Evolutionary conservation across 2,797 vertebrate genomes (phyloP), one percentile per base, ranked within the genome.

Genomic region (Dallia pectoralis): DNA sequence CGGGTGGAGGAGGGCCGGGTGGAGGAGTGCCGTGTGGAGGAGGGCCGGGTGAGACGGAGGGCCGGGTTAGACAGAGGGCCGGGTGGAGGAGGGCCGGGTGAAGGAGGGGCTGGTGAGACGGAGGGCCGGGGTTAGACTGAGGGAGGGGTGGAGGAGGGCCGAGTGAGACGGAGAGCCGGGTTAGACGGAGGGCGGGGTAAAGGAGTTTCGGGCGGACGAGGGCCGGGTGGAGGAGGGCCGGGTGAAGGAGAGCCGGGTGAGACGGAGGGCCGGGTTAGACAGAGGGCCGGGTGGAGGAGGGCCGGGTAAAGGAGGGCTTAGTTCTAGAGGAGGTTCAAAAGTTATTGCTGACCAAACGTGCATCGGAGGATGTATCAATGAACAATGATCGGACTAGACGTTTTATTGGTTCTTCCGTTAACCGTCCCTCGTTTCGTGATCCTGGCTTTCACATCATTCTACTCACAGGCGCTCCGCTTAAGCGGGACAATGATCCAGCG

Each of bases 111-210:
- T n/a, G n/a, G n/a, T n/a, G n/a, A n/a, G n/a, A 1, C 1, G 1
- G 36, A 40, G 9, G 36, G 36, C 4, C 9, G 1, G 36, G n/a
- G 36, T 36, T 36, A n/a, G 27, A 27, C n/a, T 4, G 6, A 22
- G 11, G 47, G 22, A 4, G 64, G 25, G 19, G 33, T 8, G 66
- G 32, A 19, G 8, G 29, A 11, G 48, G 29, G n/a, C n/a, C 18
- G n/a, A n/a, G n/a, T n/a, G n/a, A n/a, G n/a, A n/a, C n/a, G n/a
- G n/a, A n/a, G n/a, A n/a, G n/a, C 16, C 96, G 96, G 96, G 96
- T 95, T 67, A 90, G 91, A 16, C 67, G 1, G 4, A 3, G 4
- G 22, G 1, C n/a, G 2, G 1, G 2, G 1, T 22, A 29, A n/a
- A n/a, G 3, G 6, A 22, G 11, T 67, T 12, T 5, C 64, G 25